Percentiles rank a stretch among this genome's conserved stretches.
Conservation (phyloP, 2,797 vertebrate genomes). For the Lacerta agilis region DNA sequence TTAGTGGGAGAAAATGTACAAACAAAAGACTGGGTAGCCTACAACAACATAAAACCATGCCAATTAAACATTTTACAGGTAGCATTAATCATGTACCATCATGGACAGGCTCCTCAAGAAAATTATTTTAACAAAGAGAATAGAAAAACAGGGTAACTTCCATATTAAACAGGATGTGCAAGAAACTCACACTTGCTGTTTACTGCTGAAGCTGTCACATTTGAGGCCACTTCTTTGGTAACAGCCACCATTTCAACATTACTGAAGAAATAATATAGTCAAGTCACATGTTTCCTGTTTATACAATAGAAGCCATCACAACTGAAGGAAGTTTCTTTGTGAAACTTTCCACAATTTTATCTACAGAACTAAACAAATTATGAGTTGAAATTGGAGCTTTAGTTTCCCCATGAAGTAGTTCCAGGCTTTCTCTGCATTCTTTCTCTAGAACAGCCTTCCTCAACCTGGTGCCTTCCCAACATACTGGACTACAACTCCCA, state of each 20-base stretch:
- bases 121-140: too few relatives aligned
- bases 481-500: too few relatives aligned
- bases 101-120: not conserved
- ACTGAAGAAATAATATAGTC: not conserved
- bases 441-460: not conserved
- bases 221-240: not conserved
- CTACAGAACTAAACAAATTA: not conserved
- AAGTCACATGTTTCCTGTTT: not conserved
- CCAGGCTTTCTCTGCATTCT: slow-evolving; percentile 4
- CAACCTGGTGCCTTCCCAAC: too few relatives aligned
- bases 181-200: not conserved
- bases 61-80: not conserved
- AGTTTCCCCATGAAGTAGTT: not conserved
- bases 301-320: not conserved
- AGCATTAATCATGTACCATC: not conserved
- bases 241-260: not conserved
- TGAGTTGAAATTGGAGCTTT: not conserved
- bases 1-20: not conserved
- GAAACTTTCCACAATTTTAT: not conserved
- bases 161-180: not conserved
- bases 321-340: not conserved
- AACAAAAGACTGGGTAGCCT: not conserved
- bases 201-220: not conserved
- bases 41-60: not conserved
- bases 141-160: not conserved